Evolutionary conservation across 23 tunicate genomes (phyloP).

Genomic region (Ciona savignyi): DNA sequence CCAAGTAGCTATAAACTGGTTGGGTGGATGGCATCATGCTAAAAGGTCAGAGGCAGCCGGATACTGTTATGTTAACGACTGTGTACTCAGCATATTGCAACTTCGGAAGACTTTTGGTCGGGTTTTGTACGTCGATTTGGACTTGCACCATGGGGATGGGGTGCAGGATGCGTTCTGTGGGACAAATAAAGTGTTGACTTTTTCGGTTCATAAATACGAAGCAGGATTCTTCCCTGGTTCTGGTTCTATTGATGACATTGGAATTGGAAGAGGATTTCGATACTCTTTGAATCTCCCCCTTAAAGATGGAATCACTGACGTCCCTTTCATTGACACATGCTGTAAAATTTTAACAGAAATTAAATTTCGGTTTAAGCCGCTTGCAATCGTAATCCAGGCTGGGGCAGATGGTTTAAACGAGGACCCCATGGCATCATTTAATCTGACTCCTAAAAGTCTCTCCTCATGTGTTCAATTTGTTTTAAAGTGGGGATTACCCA

Average conservation of each 20-base stretch:
- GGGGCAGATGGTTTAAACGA: conserved; percentile 85
- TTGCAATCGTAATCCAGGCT: conserved; percentile 67
- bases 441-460: conserved; percentile 42
- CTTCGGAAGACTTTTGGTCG: conserved; percentile 31
- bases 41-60: conserved; percentile 66
- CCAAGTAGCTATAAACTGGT: conserved; percentile 66
- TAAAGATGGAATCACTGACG: conserved; percentile 55
- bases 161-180: conserved; percentile 80
- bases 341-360: conserved; percentile 23
- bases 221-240: conserved; percentile 89
- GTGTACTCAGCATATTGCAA: conserved; percentile 53
- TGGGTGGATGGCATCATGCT: conserved; percentile 96
- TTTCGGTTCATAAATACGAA: conserved; percentile 68
- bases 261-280: conserved; percentile 59
- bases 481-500: conserved; percentile 47
- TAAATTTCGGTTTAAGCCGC: conserved; percentile 46
- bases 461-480: conserved; percentile 21
- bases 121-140: conserved; percentile 74
- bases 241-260: conserved; percentile 48
- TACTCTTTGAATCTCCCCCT: conserved; percentile 67
- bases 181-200: conserved; percentile 63
- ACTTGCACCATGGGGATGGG: conserved; percentile 96
- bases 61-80: conserved; percentile 82
- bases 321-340: conserved; percentile 12
- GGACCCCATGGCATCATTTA: conserved; percentile 86